Evolutionary conservation across 2,888 invertebrate species (phyloP), one percentile per base, ranked within the genome.

Genomic region (Phania funesta): DNA sequence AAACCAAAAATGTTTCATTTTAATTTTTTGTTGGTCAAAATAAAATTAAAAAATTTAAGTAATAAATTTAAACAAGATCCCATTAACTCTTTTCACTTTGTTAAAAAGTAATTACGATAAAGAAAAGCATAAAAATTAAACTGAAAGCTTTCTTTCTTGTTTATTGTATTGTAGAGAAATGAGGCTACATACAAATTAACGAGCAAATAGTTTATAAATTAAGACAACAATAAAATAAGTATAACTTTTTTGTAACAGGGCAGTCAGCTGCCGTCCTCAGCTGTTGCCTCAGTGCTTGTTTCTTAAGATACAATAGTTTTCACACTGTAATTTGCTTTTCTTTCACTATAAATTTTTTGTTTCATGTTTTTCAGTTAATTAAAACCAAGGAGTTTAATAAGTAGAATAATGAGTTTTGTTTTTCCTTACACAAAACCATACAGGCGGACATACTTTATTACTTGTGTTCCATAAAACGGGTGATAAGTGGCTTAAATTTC

Each of bases 381-480:
- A 73, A 62, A 67, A 71, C 48, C 71, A 81, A 76, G 73, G 81
- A 81, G 54, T 81, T 77, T 68, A 76, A 73, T 81, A 48, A 68
- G 73, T 54, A 76, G 73, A 81, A 73, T 77, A 81, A 81, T 77
- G 50, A 77, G 68, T 81, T 81, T 81, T 81, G 48, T 54, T 80
- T 65, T 41, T 73, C 52, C 62, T 68, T 50, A 20, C 54, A 26
- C n/a, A n/a, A n/a, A n/a, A n/a, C n/a, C n/a, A n/a, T n/a, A n/a
- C n/a, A n/a, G n/a, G n/a, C n/a, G n/a, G n/a, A n/a, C n/a, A n/a
- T n/a, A n/a, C n/a, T n/a, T n/a, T n/a, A n/a, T n/a, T n/a, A n/a
- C n/a, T n/a, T n/a, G n/a, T n/a, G n/a, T n/a, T n/a, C n/a, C n/a
- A n/a, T n/a, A n/a, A n/a, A n/a, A n/a, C n/a, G n/a, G n/a, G n/a